Base-by-base conservation (phyloP, 2,888 invertebrate genomes). In the Miltochrista miniata region DNA sequence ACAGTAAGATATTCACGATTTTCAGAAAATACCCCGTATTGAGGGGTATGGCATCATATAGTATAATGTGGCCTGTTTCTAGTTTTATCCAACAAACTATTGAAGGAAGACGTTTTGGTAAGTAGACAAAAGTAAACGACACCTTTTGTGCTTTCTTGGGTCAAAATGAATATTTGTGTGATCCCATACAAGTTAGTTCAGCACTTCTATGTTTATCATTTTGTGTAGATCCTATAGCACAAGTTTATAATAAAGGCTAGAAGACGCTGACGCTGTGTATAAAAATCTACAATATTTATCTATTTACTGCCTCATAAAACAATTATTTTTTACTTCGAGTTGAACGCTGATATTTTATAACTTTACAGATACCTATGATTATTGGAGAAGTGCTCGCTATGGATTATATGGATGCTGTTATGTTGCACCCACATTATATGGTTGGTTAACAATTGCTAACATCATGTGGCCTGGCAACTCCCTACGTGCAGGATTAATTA, bases 381-480 rank as follows among this genome's bases (percentile, higher is more conserved):
- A 94, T 94, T 92, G 87, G 82, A 93, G 95, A 74, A 94, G 94
- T 61, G 83, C 94, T 35, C 92, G 96, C 55, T 97, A 95, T 85
- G 94, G 96, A 70, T 71, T 96, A 45, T 96, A 95, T 81, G 97
- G 96, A n/a, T 94, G 95, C 7, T 93, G 95, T 42, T 96, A 95
- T 81, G 96, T 96, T 14, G 97, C 96, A 0, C 97, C 97, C 10
- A 96, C 96, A 4, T 83, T 97, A 0, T 96, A 96, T 72, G 93
- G 93, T 50, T 97, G 97, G 97, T 88, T 97, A 40, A 94, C 94
- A 76, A 81, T 96, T 45, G 95, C 96, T n/a, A 94, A 93, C 64
- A 91, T 93, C 45, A 90, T 96, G 81, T 96, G 96, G 95, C 97
- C 97, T 15, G 93, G 94, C 41, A 93, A 92, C 56, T 93, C 94